phyloP scores from a whole-genome alignment of 2,888 invertebrate genomes.

The Campaea margaritaria region DNA sequence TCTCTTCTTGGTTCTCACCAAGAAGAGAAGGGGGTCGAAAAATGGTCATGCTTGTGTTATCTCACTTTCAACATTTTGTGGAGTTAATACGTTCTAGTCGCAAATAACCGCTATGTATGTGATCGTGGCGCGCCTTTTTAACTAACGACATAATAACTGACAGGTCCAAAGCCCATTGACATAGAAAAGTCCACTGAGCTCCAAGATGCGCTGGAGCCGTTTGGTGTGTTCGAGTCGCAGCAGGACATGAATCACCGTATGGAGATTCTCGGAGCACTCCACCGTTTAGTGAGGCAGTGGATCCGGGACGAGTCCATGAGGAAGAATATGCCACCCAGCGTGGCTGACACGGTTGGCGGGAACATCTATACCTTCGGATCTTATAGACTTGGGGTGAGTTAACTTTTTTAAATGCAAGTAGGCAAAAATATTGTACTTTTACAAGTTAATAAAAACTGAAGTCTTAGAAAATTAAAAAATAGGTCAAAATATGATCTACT shows the following conservation, averaged over 20 bases:
- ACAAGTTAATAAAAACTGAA: no score
- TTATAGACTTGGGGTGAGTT: constrained; percentile 93
- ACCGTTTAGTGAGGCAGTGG: constrained; percentile 97
- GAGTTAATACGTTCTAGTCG: no score
- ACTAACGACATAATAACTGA: neutral
- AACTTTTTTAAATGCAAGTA: neutral
- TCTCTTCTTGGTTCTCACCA: no score
- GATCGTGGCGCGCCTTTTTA: neutral
- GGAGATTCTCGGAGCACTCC: constrained; percentile 93
- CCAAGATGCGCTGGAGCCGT: constrained; percentile 91
- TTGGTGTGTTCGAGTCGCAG: constrained; percentile 95
- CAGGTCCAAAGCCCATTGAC: constrained; percentile 92
- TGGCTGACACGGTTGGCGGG: constrained; percentile 96
- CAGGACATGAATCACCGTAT: constrained; percentile 95
- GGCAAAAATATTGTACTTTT: no score
- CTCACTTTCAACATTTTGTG: no score
- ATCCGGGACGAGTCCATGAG: constrained; percentile 94
- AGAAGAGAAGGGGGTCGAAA: no score
- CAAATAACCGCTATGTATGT: no score
- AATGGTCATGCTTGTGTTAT: no score
- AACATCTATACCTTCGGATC: constrained; percentile 99
- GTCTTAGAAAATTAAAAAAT: no score
- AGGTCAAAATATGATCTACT: no score
- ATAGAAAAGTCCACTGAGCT: constrained; percentile 90
- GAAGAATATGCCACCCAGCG: constrained; percentile 96